Conservation (phyloP, 2,113 vertebrate species). For the Phycodurus eques region DNA sequence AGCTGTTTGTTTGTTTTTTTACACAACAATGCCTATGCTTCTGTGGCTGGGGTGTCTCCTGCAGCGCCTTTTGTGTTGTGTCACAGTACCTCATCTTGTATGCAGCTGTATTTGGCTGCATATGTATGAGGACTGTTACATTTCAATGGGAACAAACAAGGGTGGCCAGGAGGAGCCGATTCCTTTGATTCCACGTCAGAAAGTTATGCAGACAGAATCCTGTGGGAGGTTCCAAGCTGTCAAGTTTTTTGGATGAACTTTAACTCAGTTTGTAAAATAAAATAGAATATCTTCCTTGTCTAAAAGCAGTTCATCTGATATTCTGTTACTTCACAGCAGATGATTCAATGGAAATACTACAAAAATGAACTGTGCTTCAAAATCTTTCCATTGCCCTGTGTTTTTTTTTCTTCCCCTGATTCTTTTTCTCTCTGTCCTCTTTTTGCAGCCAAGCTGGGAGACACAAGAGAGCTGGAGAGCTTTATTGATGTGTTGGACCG, state of each 20-base stretch:
- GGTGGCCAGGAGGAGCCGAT: constrained; percentile 15
- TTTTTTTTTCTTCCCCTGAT: constrained; percentile 25
- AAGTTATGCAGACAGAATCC: constrained; percentile 16
- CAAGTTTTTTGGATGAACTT: constrained; percentile 16
- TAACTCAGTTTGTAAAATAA: constrained; percentile 17
- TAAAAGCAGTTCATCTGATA: constrained; percentile 37
- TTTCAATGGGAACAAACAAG: constrained; percentile 22
- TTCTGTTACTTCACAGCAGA: constrained; percentile 46
- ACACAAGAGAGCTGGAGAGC: constrained; percentile 91
- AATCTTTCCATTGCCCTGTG: constrained; percentile 42
- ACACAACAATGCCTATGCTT: constrained; percentile 52
- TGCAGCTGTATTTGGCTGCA: constrained; percentile 14
- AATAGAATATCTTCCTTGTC: neutral
- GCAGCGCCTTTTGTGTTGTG: constrained; percentile 39
- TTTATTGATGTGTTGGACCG: constrained; percentile 95
- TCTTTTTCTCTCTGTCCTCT: constrained; percentile 34
- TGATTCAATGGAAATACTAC: constrained; percentile 66
- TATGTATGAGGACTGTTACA: constrained; percentile 14
- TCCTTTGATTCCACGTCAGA: neutral
- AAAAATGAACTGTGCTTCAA: constrained; percentile 45
- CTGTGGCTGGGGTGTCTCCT: constrained; percentile 34
- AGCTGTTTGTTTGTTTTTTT: constrained; percentile 19
- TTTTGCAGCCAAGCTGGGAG: constrained; percentile 88
- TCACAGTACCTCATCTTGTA: constrained; percentile 3
- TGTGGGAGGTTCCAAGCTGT: constrained; percentile 11